Percentiles rank a stretch among this genome's conserved stretches.
These are phyloP conservation scores for Bembecia ichneumoniformis DNA, from an alignment of 2,888 invertebrate species.

Conservation along the genomic window DNA sequence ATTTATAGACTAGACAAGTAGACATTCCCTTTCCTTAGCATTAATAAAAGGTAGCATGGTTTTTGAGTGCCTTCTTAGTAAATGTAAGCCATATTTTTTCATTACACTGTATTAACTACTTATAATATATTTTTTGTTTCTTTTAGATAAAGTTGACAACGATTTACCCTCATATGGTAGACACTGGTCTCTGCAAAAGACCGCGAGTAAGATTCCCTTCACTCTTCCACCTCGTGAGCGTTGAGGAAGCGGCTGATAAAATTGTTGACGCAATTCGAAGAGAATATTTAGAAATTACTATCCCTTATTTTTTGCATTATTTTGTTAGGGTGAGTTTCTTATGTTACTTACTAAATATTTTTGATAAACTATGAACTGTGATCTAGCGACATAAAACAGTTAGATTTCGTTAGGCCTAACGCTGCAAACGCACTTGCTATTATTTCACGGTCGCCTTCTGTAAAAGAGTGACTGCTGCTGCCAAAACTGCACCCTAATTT, in stretches of 20 bases:
- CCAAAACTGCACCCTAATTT: too few relatives aligned
- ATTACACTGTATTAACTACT: too few relatives aligned
- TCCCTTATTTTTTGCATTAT: conserved; percentile 72
- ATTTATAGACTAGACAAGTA: too few relatives aligned
- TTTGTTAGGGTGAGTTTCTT: conserved; percentile 57
- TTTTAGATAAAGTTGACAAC: conserved; percentile 82
- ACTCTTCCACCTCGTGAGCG: conserved; percentile 73
- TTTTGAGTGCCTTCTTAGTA: too few relatives aligned
- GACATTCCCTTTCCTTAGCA: too few relatives aligned
- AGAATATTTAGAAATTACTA: conserved; percentile 70
- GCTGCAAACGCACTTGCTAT: too few relatives aligned
- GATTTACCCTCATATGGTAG: conserved; percentile 88
- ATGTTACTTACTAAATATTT: background rate
- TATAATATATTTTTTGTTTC: background rate
- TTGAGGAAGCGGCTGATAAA: conserved; percentile 74
- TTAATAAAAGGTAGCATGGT: too few relatives aligned
- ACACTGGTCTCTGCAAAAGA: conserved; percentile 85
- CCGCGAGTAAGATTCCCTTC: conserved; percentile 77
- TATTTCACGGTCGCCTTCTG: too few relatives aligned
- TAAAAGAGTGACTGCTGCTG: too few relatives aligned
- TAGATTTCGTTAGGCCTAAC: too few relatives aligned
- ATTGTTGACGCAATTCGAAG: conserved; percentile 78
- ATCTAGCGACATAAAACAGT: too few relatives aligned
- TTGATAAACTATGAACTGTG: background rate
- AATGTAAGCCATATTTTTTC: too few relatives aligned